These are phyloP conservation scores for Ochropacha duplaris DNA, from an alignment of 2,888 invertebrate genomes.

Conservation along the genomic window DNA sequence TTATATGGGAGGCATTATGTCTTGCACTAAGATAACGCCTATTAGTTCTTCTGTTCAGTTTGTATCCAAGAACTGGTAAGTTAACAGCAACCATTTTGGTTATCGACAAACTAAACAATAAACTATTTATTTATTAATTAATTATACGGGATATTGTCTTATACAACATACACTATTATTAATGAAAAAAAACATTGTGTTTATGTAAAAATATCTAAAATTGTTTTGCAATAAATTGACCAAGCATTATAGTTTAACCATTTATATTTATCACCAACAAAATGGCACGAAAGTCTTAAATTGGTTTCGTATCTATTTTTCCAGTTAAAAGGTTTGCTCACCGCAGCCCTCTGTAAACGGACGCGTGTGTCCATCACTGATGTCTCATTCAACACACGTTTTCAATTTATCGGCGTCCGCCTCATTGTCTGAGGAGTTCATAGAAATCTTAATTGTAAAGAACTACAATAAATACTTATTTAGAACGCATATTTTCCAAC, in stretches of 20 bases:
- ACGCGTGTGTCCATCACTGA: constrained; percentile 32
- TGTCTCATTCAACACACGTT: constrained; percentile 70
- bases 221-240: neutral
- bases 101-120: no score
- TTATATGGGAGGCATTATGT: no score
- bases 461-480: neutral
- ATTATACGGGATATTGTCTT: no score
- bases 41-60: no score
- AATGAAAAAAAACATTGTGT: no score
- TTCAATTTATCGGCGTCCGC: constrained; percentile 68
- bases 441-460: constrained; percentile 1
- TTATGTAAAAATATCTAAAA: no score
- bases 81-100: no score
- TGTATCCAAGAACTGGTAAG: no score
- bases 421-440: constrained; percentile 36
- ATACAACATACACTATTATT: no score
- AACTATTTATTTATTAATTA: no score
- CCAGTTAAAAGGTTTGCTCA: constrained; percentile 30
- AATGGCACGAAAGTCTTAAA: constrained; percentile 10
- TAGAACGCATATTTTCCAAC: neutral
- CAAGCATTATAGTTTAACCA: neutral
- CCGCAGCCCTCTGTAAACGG: constrained; percentile 27
- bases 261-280: neutral
- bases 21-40: no score
- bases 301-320: constrained; percentile 30